Conservation (phyloP, 2,113 vertebrate species). For the Columbina picui region DNA sequence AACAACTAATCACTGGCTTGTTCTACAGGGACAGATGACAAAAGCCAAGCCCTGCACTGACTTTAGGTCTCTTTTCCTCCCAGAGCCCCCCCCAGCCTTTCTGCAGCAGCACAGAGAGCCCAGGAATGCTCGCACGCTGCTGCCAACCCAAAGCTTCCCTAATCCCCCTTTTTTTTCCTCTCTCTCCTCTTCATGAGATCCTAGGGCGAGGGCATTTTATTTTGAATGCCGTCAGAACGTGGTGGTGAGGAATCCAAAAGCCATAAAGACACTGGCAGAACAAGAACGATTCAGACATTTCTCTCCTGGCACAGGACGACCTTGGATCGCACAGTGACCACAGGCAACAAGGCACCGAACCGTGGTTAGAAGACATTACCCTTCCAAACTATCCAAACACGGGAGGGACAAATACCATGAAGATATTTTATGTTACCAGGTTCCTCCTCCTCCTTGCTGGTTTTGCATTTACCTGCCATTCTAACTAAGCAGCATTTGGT, state of each 20-base stretch:
- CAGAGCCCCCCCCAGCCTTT: fast-evolving
- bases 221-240: neutral
- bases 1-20: neutral
- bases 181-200: neutral
- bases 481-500: neutral
- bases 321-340: neutral
- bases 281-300: neutral
- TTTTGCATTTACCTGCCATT: neutral
- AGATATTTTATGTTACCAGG: neutral
- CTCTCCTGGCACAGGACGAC: neutral
- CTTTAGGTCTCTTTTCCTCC: neutral
- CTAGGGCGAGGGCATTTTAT: neutral
- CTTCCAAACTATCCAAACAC: neutral
- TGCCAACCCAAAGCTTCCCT: neutral
- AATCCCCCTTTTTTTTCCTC: neutral
- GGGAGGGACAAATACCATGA: neutral
- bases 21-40: neutral
- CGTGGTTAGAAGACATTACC: neutral
- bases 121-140: neutral
- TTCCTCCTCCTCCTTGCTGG: neutral
- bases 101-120: neutral
- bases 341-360: neutral
- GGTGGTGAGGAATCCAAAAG: neutral
- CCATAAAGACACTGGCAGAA: neutral
- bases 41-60: neutral